Evolutionary conservation across 92 coral and sea anemone genomes (phyloP).

Genomic region (Plumapathes pennacea): DNA sequence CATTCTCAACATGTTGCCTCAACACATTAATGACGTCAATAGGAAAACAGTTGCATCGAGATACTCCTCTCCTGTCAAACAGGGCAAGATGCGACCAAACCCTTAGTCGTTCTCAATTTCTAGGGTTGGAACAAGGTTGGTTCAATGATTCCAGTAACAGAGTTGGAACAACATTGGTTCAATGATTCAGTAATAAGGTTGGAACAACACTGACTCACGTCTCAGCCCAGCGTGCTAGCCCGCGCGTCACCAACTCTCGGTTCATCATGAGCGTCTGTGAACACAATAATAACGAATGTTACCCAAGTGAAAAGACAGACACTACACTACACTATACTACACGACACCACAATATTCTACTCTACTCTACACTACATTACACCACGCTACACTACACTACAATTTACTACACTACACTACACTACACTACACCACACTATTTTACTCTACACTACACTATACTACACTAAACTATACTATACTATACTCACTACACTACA

Average conservation of each 20-base stretch:
- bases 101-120: too few relatives aligned
- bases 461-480: not conserved
- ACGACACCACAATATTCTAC: not conserved
- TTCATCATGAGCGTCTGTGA: constrained; percentile 84
- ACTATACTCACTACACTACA: not conserved
- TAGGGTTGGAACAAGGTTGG: too few relatives aligned
- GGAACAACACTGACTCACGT: constrained; percentile 35
- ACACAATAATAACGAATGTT: too few relatives aligned
- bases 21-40: too few relatives aligned
- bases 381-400: not conserved
- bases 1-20: too few relatives aligned
- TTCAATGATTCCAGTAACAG: too few relatives aligned
- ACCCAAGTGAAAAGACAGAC: too few relatives aligned
- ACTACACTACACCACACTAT: constrained; percentile 1
- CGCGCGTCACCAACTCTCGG: constrained; percentile 84
- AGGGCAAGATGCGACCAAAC: too few relatives aligned
- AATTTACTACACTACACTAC: not conserved
- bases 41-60: too few relatives aligned
- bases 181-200: too few relatives aligned
- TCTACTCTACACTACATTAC: not conserved
- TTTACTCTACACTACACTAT: not conserved
- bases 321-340: constrained; percentile 1
- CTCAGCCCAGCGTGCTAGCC: constrained; percentile 94
- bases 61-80: too few relatives aligned
- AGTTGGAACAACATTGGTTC: too few relatives aligned